phyloP scores from a whole-genome alignment of 2,113 vertebrate species.

The Tupaia tana region DNA sequence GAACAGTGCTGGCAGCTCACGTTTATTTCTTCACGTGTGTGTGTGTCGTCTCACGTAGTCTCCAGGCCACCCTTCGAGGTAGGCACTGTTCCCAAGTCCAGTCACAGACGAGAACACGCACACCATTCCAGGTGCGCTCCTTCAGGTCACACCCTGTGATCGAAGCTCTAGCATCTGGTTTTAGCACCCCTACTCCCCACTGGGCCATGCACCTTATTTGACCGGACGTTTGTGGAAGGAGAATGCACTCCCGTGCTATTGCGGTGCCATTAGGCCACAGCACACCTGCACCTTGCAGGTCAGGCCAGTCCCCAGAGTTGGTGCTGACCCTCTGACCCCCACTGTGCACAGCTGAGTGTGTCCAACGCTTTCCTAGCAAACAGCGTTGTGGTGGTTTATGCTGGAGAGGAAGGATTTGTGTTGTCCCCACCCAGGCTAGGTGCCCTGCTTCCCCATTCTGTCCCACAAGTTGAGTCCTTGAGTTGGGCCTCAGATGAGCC shows the following conservation, averaged over 20 bases:
- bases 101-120: background rate
- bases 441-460: accelerated
- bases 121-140: too few species aligned
- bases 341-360: background rate
- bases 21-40: background rate
- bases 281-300: accelerated
- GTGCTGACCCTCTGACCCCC: background rate
- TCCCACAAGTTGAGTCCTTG: background rate
- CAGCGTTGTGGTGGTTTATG: background rate
- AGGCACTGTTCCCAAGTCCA: accelerated
- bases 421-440: too few species aligned
- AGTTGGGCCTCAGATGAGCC: background rate
- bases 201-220: too few species aligned
- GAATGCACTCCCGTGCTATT: accelerated
- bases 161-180: background rate
- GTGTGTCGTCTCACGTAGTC: accelerated
- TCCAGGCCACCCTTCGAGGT: background rate
- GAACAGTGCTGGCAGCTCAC: background rate
- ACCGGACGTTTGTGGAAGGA: background rate
- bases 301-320: too few species aligned
- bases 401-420: background rate
- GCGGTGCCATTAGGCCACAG: accelerated
- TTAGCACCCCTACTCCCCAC: background rate
- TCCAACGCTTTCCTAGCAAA: too few species aligned
- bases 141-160: background rate